These are phyloP conservation scores for Geothlypis trichas DNA, from an alignment of 2,113 vertebrate species.

Conservation along the genomic window DNA sequence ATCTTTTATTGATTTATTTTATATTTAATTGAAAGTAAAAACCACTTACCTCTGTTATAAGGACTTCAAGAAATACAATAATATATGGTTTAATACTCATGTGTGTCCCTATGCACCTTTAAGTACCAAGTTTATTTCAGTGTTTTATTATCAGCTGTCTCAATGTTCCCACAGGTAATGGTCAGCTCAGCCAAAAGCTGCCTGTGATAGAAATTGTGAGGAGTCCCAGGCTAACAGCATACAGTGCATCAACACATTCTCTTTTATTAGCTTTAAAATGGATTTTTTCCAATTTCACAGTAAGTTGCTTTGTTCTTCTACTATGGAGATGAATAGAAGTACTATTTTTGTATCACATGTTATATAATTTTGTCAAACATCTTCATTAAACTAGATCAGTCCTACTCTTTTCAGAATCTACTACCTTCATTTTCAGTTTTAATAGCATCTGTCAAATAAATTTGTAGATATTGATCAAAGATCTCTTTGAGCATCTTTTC, in stretches of 20 bases:
- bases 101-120: background rate
- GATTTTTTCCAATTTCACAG: background rate
- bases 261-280: background rate
- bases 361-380: constrained; percentile 23
- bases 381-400: background rate
- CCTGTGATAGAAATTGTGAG: background rate
- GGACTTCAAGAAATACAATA: background rate
- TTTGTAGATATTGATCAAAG: background rate
- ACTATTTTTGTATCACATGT: background rate
- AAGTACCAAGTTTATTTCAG: background rate
- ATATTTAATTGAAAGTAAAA: background rate
- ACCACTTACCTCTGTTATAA: background rate
- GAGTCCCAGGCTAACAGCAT: background rate
- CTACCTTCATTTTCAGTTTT: background rate
- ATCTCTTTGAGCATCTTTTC: background rate
- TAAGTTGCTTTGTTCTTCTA: background rate
- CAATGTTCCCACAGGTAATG: background rate
- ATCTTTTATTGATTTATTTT: background rate
- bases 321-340: background rate
- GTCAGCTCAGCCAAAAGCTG: background rate
- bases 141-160: background rate
- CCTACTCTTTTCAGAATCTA: background rate
- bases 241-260: background rate
- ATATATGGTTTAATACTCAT: background rate
- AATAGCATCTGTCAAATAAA: background rate